Evolutionary conservation across 1,140 invertebrate genomes (phyloP).

Genomic region (Drosophila tani): DNA sequence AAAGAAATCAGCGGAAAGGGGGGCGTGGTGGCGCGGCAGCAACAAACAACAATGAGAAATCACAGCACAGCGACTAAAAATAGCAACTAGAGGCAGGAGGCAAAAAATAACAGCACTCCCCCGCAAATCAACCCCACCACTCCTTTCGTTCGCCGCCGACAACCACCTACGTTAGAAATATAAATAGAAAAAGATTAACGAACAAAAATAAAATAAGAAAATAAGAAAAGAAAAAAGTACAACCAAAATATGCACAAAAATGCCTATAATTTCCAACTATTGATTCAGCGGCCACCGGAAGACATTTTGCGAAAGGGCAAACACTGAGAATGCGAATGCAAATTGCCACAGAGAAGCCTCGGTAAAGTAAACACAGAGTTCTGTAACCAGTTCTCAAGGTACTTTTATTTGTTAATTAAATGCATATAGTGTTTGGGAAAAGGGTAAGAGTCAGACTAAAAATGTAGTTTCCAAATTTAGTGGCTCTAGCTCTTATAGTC

Average conservation of each 20-base stretch:
- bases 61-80: constrained; percentile 78
- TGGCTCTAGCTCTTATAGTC: no score
- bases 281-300: constrained; percentile 70
- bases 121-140: constrained; percentile 34
- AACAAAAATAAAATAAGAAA: constrained; percentile 26
- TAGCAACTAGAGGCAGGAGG: constrained; percentile 50
- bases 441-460: no score
- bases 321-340: constrained; percentile 55
- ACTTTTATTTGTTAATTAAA: no score
- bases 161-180: constrained; percentile 33
- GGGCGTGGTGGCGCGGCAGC: constrained; percentile 31
- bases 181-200: constrained; percentile 9
- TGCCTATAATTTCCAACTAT: constrained; percentile 70
- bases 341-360: constrained; percentile 21
- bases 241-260: constrained; percentile 23
- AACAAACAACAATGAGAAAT: constrained; percentile 78
- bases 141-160: constrained; percentile 8
- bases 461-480: no score
- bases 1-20: constrained; percentile 63
- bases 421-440: no score
- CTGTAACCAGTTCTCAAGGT: no score
- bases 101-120: constrained; percentile 46
- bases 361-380: neutral
- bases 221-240: constrained; percentile 14
- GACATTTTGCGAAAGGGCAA: constrained; percentile 74